phyloP scores from a whole-genome alignment of 1,140 invertebrate genomes.

The Proctacanthus coquilletti region DNA sequence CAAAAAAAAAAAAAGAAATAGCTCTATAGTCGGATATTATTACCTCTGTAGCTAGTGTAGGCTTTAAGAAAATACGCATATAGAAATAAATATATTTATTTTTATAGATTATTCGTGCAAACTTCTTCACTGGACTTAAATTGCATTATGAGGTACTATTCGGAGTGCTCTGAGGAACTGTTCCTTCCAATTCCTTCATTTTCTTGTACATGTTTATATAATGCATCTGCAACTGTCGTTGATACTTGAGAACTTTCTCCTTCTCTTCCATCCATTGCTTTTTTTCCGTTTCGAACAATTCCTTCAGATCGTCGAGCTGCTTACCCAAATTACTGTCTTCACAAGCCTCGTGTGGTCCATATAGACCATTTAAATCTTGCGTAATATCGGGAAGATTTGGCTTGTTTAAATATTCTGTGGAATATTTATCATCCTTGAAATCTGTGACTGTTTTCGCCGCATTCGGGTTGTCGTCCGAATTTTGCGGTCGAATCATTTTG shows the following conservation, averaged over 20 bases:
- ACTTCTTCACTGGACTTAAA: too few species aligned
- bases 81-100: too few species aligned
- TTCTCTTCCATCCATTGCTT: conserved; percentile 25
- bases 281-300: conserved; percentile 21
- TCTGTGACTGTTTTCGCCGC: too few species aligned
- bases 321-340: conserved; percentile 3
- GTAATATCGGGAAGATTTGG: conserved; percentile 10
- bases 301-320: background rate
- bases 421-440: too few species aligned
- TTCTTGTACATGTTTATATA: conserved; percentile 30
- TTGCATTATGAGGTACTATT: too few species aligned
- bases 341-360: conserved; percentile 3
- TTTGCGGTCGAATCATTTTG: conserved; percentile 7
- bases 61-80: too few species aligned
- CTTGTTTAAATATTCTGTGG: conserved; percentile 3
- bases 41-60: too few species aligned
- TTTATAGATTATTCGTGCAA: too few species aligned
- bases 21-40: too few species aligned
- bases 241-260: conserved; percentile 24
- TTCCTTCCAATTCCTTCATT: conserved; percentile 22
- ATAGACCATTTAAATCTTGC: background rate
- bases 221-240: conserved; percentile 25
- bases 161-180: too few species aligned
- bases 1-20: too few species aligned
- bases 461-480: too few species aligned